These are phyloP conservation scores for Hypercompe scribonia DNA, from an alignment of 2,888 invertebrate genomes.

Conservation along the genomic window DNA sequence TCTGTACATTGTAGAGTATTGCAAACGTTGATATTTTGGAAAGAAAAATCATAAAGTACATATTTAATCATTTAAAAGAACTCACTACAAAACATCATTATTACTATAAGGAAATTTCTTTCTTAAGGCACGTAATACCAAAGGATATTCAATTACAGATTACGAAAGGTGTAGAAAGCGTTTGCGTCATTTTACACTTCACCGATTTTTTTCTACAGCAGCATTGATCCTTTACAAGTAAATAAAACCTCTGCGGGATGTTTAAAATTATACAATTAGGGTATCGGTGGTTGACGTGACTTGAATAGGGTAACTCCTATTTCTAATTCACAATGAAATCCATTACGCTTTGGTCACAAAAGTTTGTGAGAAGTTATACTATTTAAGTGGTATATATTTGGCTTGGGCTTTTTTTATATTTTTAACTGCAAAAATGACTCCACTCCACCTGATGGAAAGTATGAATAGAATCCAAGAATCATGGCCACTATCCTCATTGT, in stretches of 20 bases:
- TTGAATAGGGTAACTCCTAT: background rate
- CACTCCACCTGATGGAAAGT: too few relatives aligned
- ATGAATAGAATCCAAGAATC: too few relatives aligned
- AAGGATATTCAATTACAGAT: constrained; percentile 36
- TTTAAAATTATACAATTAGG: constrained; percentile 39
- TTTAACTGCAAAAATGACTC: too few relatives aligned
- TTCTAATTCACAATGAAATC: background rate
- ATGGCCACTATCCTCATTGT: too few relatives aligned
- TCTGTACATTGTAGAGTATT: too few relatives aligned
- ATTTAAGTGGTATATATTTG: background rate
- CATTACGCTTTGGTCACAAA: background rate
- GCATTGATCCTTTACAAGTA: constrained; percentile 48
- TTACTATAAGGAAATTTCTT: constrained; percentile 32
- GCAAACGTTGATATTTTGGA: too few relatives aligned
- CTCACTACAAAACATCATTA: constrained; percentile 13
- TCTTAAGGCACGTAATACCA: constrained; percentile 28
- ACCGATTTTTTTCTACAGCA: constrained; percentile 41
- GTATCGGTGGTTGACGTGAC: constrained; percentile 10
- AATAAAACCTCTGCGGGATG: constrained; percentile 44
- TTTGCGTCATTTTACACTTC: constrained; percentile 44
- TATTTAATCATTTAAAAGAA: too few relatives aligned
- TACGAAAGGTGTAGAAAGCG: constrained; percentile 33
- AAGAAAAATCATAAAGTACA: too few relatives aligned
- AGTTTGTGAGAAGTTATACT: background rate
- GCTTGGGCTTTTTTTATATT: too few relatives aligned